Conservation (phyloP, 2,113 vertebrate genomes). For the Pheucticus melanocephalus region DNA sequence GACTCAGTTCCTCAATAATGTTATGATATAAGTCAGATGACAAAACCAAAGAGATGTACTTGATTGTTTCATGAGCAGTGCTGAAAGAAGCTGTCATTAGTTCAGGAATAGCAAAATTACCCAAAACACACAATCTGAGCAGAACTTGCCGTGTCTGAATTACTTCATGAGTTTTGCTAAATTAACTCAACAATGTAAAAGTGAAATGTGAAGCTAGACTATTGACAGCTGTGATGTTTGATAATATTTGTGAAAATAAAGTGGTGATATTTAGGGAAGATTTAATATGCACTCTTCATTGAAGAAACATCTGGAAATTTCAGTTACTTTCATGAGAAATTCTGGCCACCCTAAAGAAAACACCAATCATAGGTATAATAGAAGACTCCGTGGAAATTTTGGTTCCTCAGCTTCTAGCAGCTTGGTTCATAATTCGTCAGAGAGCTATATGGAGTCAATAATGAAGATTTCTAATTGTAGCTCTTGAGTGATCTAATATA, state of each 20-base stretch:
- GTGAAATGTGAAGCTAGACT: neutral
- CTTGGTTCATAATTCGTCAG: neutral
- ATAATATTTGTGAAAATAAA: neutral
- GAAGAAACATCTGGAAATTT: slow-evolving; percentile 1
- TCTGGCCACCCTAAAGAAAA: neutral
- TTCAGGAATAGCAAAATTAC: neutral
- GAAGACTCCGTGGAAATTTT: neutral
- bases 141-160: neutral
- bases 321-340: neutral
- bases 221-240: neutral
- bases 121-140: neutral
- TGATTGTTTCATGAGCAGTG: neutral
- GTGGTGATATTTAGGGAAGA: neutral
- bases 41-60: neutral
- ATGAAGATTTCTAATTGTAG: neutral
- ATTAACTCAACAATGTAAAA: neutral
- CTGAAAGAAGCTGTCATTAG: neutral
- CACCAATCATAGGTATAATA: neutral
- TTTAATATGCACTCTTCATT: neutral
- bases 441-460: neutral
- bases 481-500: neutral
- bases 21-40: neutral
- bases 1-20: neutral
- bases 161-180: neutral
- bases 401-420: neutral